phyloP scores from a whole-genome alignment of 2,888 invertebrate genomes.

The Nycteola revayana region DNA sequence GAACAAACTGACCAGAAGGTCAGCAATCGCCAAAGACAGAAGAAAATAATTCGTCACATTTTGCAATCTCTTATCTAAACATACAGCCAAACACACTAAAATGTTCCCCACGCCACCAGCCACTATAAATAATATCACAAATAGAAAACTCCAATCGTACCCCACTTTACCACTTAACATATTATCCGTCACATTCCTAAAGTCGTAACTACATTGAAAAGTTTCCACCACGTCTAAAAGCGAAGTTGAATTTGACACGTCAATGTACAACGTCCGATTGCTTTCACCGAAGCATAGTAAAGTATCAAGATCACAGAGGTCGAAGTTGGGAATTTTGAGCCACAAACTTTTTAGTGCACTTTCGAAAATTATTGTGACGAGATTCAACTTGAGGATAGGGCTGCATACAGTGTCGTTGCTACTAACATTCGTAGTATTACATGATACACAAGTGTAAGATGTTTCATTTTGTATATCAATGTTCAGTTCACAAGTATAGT shows the following conservation, averaged over 20 bases:
- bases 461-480: constrained; percentile 75
- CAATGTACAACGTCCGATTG: constrained; percentile 65
- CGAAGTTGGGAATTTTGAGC: constrained; percentile 58
- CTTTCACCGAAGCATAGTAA: constrained; percentile 52
- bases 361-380: constrained; percentile 63
- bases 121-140: constrained; percentile 92
- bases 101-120: constrained; percentile 96
- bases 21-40: constrained; percentile 95
- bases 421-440: constrained; percentile 49
- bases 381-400: constrained; percentile 66
- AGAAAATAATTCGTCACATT: constrained; percentile 98
- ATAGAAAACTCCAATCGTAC: constrained; percentile 92
- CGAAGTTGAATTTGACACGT: constrained; percentile 41
- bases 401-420: constrained; percentile 63
- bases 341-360: constrained; percentile 67
- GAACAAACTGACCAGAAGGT: constrained; percentile 94
- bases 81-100: constrained; percentile 95
- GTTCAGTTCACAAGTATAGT: constrained; percentile 60
- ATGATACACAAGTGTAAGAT: constrained; percentile 61
- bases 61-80: constrained; percentile 93
- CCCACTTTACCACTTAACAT: constrained; percentile 42
- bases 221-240: constrained; percentile 42
- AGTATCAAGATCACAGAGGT: constrained; percentile 57
- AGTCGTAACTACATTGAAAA: constrained; percentile 67
- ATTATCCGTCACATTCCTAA: constrained; percentile 47